Evolutionary conservation across 2,888 invertebrate genomes (phyloP).

Genomic region (Dynastes grantii): DNA sequence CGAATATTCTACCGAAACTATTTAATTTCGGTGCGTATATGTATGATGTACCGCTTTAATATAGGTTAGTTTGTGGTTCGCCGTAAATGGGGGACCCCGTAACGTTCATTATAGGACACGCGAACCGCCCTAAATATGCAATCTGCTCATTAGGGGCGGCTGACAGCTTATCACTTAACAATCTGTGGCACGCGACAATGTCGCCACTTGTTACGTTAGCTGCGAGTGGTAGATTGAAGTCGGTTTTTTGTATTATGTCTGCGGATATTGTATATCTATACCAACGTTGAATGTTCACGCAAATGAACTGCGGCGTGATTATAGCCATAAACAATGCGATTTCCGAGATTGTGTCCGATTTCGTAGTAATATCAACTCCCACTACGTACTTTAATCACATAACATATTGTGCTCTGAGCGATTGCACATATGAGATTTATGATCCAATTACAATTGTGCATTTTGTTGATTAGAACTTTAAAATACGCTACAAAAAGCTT

Average conservation of each 20-base stretch:
- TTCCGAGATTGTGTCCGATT: slow-evolving; percentile 37
- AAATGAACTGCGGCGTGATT: slow-evolving; percentile 10
- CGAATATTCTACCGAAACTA: slow-evolving; percentile 36
- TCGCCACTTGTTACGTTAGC: slow-evolving; percentile 45
- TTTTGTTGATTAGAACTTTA: neutral
- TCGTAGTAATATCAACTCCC: neutral
- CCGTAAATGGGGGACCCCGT: slow-evolving; percentile 48
- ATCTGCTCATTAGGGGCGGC: slow-evolving; percentile 52
- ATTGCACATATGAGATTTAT: neutral
- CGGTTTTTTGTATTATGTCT: slow-evolving; percentile 14
- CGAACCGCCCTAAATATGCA: slow-evolving; percentile 53
- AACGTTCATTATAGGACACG: slow-evolving; percentile 49
- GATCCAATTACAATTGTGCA: neutral
- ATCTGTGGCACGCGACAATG: slow-evolving; percentile 49
- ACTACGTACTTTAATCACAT: slow-evolving; percentile 10
- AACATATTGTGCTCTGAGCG: neutral
- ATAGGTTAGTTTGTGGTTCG: slow-evolving; percentile 51
- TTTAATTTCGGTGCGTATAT: slow-evolving; percentile 45
- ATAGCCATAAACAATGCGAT: slow-evolving; percentile 28
- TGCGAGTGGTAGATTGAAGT: slow-evolving; percentile 42
- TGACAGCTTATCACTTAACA: slow-evolving; percentile 53
- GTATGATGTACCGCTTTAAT: slow-evolving; percentile 49
- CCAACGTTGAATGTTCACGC: slow-evolving; percentile 3
- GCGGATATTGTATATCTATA: slow-evolving; percentile 16
- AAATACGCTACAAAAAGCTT: too few relatives aligned